phyloP scores from a whole-genome alignment of 2,113 vertebrate species.

The Terrapene triunguis region DNA sequence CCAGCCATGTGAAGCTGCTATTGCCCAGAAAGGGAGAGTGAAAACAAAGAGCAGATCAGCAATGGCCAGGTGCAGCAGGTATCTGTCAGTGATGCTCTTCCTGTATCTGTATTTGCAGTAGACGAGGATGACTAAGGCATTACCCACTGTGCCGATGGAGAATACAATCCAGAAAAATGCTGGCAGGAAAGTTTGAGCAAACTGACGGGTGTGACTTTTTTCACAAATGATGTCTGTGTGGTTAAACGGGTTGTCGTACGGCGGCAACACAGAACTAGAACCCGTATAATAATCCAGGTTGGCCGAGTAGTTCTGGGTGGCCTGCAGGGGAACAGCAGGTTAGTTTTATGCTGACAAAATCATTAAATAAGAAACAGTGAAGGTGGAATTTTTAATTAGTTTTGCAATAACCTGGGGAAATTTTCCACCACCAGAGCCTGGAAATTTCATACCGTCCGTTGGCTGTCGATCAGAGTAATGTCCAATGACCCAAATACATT shows the following conservation, averaged over 20 bases:
- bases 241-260: not conserved
- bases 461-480: not conserved
- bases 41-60: constrained; percentile 90
- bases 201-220: constrained; percentile 75
- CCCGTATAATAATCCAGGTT: constrained; percentile 45
- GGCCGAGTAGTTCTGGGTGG: not conserved
- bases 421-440: not conserved
- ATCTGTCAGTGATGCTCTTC: constrained; percentile 89
- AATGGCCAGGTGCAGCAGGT: constrained; percentile 89
- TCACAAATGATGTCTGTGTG: constrained; percentile 70
- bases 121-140: constrained; percentile 86
- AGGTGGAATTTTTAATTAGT: not conserved
- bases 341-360: not conserved
- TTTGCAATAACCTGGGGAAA: not conserved
- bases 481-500: not conserved
- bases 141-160: constrained; percentile 84
- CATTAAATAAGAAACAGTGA: not conserved
- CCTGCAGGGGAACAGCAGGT: constrained; percentile 49
- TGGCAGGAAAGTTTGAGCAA: constrained; percentile 81
- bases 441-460: not conserved
- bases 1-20: constrained; percentile 82
- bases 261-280: not conserved
- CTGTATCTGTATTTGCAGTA: constrained; percentile 84
- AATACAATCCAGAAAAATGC: constrained; percentile 88
- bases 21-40: constrained; percentile 92